These are phyloP conservation scores for Corynorhinus townsendii DNA, from an alignment of 2,113 vertebrate species.

Conservation along the genomic window DNA sequence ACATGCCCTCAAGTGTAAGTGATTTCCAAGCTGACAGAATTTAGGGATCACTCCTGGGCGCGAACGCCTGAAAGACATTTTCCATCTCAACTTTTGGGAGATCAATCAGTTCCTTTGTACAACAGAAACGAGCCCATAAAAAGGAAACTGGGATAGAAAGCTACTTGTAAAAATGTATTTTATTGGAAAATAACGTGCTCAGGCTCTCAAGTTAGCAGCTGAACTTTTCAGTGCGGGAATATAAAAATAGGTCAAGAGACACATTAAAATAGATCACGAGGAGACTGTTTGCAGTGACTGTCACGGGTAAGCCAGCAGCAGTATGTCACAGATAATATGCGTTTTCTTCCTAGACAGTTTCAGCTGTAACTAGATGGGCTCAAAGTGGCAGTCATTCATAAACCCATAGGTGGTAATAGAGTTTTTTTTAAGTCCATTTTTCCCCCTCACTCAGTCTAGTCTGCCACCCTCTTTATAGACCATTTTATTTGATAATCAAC, in stretches of 20 bases:
- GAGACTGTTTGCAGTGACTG: slow-evolving; percentile 65
- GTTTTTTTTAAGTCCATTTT: slow-evolving; percentile 51
- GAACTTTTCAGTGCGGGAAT: slow-evolving; percentile 65
- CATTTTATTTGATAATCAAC: not conserved
- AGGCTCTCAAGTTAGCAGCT: slow-evolving; percentile 62
- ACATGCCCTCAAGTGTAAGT: not conserved
- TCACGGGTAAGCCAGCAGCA: slow-evolving; percentile 66
- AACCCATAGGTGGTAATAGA: slow-evolving; percentile 49
- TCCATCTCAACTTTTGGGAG: slow-evolving; percentile 42
- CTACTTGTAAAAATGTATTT: slow-evolving; percentile 64
- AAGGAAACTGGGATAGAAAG: slow-evolving; percentile 55
- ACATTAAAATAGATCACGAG: slow-evolving; percentile 74
- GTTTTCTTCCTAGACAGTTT: slow-evolving; percentile 61
- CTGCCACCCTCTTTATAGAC: slow-evolving; percentile 21
- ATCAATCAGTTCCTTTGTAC: slow-evolving; percentile 45
- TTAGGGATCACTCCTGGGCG: slow-evolving; percentile 37
- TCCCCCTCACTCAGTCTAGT: not conserved
- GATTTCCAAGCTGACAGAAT: slow-evolving; percentile 60
- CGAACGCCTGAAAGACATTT: slow-evolving; percentile 54
- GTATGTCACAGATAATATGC: slow-evolving; percentile 39
- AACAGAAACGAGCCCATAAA: slow-evolving; percentile 53
- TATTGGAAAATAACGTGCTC: slow-evolving; percentile 62
- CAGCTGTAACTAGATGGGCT: slow-evolving; percentile 72
- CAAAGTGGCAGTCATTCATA: slow-evolving; percentile 61
- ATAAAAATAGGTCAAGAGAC: slow-evolving; percentile 76